Percentiles rank a stretch among this genome's conserved stretches.
Conservation (phyloP, 2,113 vertebrate species). For the Mionectes macconnelli region DNA sequence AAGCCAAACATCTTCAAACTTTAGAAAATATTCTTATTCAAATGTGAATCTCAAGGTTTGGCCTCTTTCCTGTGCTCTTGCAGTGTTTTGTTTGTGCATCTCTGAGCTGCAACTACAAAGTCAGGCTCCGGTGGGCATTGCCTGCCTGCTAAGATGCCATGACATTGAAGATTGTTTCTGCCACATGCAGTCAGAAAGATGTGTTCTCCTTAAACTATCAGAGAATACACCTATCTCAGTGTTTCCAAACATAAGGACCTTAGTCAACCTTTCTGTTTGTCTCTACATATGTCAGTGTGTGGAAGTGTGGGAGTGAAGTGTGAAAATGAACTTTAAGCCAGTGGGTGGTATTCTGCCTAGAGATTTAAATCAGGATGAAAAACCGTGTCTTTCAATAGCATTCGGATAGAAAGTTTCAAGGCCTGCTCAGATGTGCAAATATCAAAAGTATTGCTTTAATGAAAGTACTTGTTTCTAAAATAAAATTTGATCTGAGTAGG, state of each 20-base stretch:
- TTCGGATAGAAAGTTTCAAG: neutral
- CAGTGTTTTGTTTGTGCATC: neutral
- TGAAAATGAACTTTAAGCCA: neutral
- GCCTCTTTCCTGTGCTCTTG: neutral
- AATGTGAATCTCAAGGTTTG: neutral
- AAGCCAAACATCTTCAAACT: neutral
- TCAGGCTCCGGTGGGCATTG: neutral
- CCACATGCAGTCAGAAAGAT: neutral
- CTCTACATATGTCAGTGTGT: neutral
- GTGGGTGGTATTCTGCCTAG: neutral
- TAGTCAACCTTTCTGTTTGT: neutral
- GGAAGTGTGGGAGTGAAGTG: neutral
- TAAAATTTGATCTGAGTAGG: neutral
- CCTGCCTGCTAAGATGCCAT: neutral
- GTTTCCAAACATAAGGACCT: neutral
- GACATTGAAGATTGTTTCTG: neutral
- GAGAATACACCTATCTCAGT: neutral
- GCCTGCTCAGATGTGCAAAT: neutral
- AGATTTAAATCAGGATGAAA: neutral
- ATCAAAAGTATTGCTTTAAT: neutral
- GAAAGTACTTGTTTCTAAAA: neutral
- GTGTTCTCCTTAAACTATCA: neutral
- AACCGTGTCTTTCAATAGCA: neutral
- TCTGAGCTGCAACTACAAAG: neutral
- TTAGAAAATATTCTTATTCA: neutral